Evolutionary conservation across 2,888 invertebrate genomes (phyloP), one percentile per base, ranked within the genome.

Genomic region (Synergus gifuensis): DNA sequence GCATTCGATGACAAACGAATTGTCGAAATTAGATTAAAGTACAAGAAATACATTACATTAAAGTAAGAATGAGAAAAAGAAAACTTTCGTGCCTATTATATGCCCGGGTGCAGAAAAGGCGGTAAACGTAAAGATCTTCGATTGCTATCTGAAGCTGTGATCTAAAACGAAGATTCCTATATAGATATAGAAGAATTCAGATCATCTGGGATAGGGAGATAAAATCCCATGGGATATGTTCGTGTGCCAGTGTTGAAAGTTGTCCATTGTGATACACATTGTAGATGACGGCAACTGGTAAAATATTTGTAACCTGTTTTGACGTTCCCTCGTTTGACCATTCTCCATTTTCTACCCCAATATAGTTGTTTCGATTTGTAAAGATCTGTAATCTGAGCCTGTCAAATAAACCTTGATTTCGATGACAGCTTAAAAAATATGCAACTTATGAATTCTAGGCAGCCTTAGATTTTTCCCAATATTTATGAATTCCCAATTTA

Each of bases 181-280:
- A 36, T 36, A 58, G 58, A 18, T 9, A 58, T 28, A 80, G 77
- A 81, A 82, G 88, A 86, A 88, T 89, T 87, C 80, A 89, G 88
- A 89, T 89, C 87, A 84, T 82, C 82, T 76, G 79, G 83, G 88
- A 89, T 90, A 90, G 85, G 78, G 80, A 78, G 78, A 76, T 84
- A 88, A 85, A 88, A 87, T 87, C 89, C 89, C 87, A 85, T 87
- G 89, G 90, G 89, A 89, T 88, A 87, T 87, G 85, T 85, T 83
- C 84, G 86, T 84, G 85, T 85, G 86, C 78, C 83, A 83, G 85
- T 85, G 88, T 86, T 88, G 87, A 88, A 88, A 90, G 90, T 89
- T 86, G 80, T 82, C 85, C 85, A 88, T 89, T 89, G 87, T 88
- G 79, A 11, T 14, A 58, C 14, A 58, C 76, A 84, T 85, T 85